These are phyloP conservation scores for Eilema griseolum DNA, from an alignment of 2,888 invertebrate species.

Conservation along the genomic window DNA sequence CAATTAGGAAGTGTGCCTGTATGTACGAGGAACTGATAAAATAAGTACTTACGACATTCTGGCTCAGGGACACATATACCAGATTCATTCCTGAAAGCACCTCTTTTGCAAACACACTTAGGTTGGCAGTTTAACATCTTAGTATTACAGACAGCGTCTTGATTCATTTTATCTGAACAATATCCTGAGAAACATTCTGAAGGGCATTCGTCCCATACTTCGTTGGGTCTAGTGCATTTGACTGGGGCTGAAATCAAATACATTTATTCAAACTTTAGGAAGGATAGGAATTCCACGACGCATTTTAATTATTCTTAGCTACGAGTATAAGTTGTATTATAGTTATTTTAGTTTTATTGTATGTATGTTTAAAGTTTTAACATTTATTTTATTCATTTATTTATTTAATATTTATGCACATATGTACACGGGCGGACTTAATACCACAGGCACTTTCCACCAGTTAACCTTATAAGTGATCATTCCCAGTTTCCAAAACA, in stretches of 20 bases:
- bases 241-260: constrained; percentile 51
- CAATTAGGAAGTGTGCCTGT: not conserved
- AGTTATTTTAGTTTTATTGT: too few relatives aligned
- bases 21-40: not conserved
- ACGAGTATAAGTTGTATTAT: too few relatives aligned
- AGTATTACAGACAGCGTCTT: constrained; percentile 51
- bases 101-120: constrained; percentile 54
- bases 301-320: too few relatives aligned
- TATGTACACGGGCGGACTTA: too few relatives aligned
- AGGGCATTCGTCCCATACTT: constrained; percentile 58
- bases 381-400: too few relatives aligned
- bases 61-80: constrained; percentile 55
- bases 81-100: constrained; percentile 51
- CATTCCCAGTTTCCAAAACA: not conserved
- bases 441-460: too few relatives aligned
- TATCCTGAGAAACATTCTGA: constrained; percentile 52
- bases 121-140: constrained; percentile 61
- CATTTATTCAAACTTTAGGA: not conserved
- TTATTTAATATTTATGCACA: too few relatives aligned
- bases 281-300: too few relatives aligned
- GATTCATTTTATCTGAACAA: constrained; percentile 52
- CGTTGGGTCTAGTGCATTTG: constrained; percentile 58
- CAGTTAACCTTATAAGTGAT: too few relatives aligned
- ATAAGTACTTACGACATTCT: constrained; percentile 47
- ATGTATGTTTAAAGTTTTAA: too few relatives aligned